phyloP scores from a whole-genome alignment of 2,113 vertebrate species.

The Pangasianodon hypophthalmus region DNA sequence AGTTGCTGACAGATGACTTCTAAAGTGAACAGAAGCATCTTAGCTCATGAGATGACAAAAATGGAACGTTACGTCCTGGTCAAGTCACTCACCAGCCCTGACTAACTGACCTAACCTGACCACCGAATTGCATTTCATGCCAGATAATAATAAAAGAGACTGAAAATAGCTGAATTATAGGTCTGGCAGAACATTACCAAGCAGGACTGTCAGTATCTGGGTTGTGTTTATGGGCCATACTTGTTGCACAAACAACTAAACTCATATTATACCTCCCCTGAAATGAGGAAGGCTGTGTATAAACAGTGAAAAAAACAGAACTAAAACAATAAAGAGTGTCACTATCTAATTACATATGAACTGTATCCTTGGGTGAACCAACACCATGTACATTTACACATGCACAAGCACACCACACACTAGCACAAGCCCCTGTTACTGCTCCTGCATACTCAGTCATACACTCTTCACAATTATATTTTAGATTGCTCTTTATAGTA shows the following conservation, averaged over 20 bases:
- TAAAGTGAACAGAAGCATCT: neutral
- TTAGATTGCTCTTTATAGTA: neutral
- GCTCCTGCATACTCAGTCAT: neutral
- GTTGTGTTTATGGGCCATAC: neutral
- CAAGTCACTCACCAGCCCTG: neutral
- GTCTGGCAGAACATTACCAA: neutral
- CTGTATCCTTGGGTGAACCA: neutral
- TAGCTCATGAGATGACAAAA: neutral
- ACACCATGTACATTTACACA: slow-evolving; percentile 43
- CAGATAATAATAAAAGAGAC: neutral
- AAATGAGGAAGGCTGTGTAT: neutral
- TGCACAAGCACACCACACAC: slow-evolving; percentile 11
- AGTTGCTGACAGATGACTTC: neutral
- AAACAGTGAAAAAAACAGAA: neutral
- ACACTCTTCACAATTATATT: neutral
- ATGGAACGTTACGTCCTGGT: neutral
- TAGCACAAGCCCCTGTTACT: neutral
- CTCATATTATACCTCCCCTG: neutral
- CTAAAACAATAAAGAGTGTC: neutral
- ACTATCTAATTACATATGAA: slow-evolving; percentile 13
- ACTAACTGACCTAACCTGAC: neutral
- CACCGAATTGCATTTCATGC: neutral
- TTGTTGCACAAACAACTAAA: neutral
- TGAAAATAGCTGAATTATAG: neutral
- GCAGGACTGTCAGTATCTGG: neutral